Evolutionary conservation across 2,888 invertebrate genomes (phyloP), one percentile per base, ranked within the genome.

Genomic region (Drosophila gaucha): DNA sequence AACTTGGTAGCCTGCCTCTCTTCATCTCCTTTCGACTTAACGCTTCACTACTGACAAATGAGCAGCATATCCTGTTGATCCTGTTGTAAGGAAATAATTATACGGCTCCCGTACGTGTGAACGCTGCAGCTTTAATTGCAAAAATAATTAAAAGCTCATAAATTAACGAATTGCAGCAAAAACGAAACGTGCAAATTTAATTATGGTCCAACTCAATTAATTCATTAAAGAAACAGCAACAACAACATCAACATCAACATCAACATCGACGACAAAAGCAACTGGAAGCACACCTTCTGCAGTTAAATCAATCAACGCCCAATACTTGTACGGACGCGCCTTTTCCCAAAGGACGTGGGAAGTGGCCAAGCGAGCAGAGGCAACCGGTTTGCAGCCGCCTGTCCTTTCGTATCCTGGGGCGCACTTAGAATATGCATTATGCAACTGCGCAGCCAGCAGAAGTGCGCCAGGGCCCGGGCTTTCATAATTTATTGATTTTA

Each of bases 231-330:
- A 51, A 46, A 31, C 54, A 31, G 30, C 33, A 51, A 16, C 56
- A 49, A 30, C 28, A 41, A 5, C 41, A 39, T 20, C 46, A 30
- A 24, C 30, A 31, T 20, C 46, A 30, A 24, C 30, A 31, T 9
- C 56, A 38, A 36, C 33, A 38, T 31, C 35, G 31, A 24, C 50
- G 33, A 46, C 39, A 38, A 50, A 43, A 28, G 8, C 50, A 47
- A 55, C 77, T 14, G 16, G 28, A 24, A 52, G 36, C 54, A 52
- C 65, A 67, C 46, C 75, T 57, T 59, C 44, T 41, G 52, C 76
- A 74, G 74, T 50, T 78, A 86, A 88, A 85, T 85, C 88, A 85
- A 88, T 85, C 85, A 85, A 88, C 87, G 87, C 88, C 85, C 86
- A 86, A 74, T 83, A 65, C 73, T 38, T 18, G 41, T 12, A 30